Evolutionary conservation across 2,797 vertebrate species (phyloP), one percentile per base, ranked within the genome.

Genomic region (Gobionotothen gibberifrons): DNA sequence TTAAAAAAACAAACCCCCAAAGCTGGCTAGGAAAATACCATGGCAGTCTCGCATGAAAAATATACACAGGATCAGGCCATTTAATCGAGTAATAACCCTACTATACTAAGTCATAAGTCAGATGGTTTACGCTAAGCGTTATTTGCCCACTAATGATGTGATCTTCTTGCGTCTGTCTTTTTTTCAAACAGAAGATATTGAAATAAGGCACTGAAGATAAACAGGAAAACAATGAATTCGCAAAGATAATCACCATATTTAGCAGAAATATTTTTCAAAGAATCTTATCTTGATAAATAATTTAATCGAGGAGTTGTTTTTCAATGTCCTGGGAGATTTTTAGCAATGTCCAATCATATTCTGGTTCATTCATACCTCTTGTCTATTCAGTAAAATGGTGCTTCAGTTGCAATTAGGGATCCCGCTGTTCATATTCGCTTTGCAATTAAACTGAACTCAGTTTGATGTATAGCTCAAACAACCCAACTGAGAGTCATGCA

Each of bases 51-150:
- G 15, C 12, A 19, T 56, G 7, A 52, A 71, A 71, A 47, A 64
- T 39, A 69, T 16, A 53, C 29, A 72, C 17, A 44, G 44, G 60
- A 36, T 49, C 47, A 26, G 36, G n/a, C 29, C 21, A 46, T 76
- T 74, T 59, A 51, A 22, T 1, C 12, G 1, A 74, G 46, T 54
- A 65, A 72, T 69, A 49, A 79, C 40, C 5, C 53, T 5, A 39
- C 26, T 36, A 36, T 36, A 1, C 32, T 49, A 48, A 46, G 14
- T 58, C 40, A 22, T 46, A 17, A 54, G 3, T 65, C 32, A 48
- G 54, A 59, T 65, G 21, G 43, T 55, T 56, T 65, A 68, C 12
- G 46, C 9, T 57, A 13, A 16, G 17, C 2, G 0, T n/a, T 36
- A 61, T 54, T 36, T 46, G 40, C 9, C 9, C 44, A 14, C 13